Conservation (phyloP, 2,888 invertebrate genomes). For the Habroteleia sp. region DNA sequence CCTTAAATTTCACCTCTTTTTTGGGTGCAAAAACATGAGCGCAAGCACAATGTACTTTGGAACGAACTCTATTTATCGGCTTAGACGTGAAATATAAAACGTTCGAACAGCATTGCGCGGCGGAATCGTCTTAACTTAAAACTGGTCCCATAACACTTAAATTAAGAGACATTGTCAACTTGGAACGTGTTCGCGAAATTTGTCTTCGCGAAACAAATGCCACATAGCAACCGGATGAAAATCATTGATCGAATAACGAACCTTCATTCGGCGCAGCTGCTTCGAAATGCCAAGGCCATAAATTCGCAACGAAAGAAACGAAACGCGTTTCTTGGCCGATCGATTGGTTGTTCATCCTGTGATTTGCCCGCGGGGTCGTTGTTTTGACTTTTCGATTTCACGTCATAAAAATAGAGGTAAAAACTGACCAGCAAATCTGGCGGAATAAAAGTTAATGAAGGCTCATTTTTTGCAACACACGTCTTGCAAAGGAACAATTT, state of each 20-base stretch:
- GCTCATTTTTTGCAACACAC: slow-evolving; percentile 2
- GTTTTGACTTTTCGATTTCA: slow-evolving; percentile 42
- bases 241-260: slow-evolving; percentile 59
- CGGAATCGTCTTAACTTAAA: no score
- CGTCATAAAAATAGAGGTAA: slow-evolving; percentile 21
- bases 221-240: slow-evolving; percentile 53
- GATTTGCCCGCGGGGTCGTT: slow-evolving; percentile 33
- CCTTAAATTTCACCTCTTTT: no score
- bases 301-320: slow-evolving; percentile 52
- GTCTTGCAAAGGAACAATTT: background rate
- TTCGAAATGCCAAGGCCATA: slow-evolving; percentile 57
- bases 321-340: slow-evolving; percentile 44
- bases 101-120: no score
- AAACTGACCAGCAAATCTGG: slow-evolving; percentile 7
- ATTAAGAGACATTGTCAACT: no score
- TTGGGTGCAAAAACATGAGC: no score
- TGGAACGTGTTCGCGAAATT: no score
- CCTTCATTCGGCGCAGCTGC: slow-evolving; percentile 56
- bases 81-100: no score
- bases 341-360: slow-evolving; percentile 32
- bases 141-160: no score
- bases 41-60: no score
- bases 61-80: no score
- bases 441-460: slow-evolving; percentile 24
- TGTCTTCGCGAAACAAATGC: slow-evolving; percentile 47